These are phyloP conservation scores for Luidia sarsii DNA, from an alignment of 53 echinoderm and acorn worm species.

Conservation along the genomic window DNA sequence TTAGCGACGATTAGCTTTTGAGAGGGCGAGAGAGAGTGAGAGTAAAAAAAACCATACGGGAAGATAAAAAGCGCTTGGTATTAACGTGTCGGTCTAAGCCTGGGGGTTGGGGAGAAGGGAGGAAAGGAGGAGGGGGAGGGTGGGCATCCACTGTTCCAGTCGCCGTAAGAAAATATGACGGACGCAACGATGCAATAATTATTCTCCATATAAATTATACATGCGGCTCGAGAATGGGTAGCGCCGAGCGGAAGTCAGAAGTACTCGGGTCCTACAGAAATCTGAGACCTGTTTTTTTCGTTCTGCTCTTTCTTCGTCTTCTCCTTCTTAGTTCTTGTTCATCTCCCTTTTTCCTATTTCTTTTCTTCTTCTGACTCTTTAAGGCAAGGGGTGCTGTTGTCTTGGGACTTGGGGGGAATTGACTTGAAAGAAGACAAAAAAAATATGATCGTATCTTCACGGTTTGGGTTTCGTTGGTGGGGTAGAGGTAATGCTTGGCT, in stretches of 20 bases:
- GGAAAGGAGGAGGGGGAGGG: not conserved
- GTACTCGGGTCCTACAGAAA: slow-evolving; percentile 34
- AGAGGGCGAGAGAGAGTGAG: no score
- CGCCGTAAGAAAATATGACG: slow-evolving; percentile 44
- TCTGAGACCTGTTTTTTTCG: slow-evolving; percentile 23
- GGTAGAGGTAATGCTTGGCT: no score
- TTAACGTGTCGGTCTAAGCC: slow-evolving; percentile 3
- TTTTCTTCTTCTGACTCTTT: no score
- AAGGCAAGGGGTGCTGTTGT: not conserved
- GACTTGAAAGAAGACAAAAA: no score
- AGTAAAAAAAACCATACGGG: no score
- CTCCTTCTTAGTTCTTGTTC: no score
- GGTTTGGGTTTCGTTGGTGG: no score
- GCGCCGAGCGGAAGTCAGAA: slow-evolving; percentile 25
- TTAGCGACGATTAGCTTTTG: slow-evolving; percentile 28
- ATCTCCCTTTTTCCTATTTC: no score
- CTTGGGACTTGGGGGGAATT: slow-evolving; percentile 33
- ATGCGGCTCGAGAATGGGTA: slow-evolving; percentile 41
- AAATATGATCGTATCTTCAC: no score
- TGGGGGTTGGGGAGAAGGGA: not conserved
- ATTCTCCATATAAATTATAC: slow-evolving; percentile 51
- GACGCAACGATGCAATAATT: slow-evolving; percentile 56
- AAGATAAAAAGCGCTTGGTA: not conserved
- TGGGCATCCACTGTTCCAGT: not conserved
- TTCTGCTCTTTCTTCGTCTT: not conserved